Conservation (phyloP, 1,140 invertebrate species). For the Drosophila seguyi region DNA sequence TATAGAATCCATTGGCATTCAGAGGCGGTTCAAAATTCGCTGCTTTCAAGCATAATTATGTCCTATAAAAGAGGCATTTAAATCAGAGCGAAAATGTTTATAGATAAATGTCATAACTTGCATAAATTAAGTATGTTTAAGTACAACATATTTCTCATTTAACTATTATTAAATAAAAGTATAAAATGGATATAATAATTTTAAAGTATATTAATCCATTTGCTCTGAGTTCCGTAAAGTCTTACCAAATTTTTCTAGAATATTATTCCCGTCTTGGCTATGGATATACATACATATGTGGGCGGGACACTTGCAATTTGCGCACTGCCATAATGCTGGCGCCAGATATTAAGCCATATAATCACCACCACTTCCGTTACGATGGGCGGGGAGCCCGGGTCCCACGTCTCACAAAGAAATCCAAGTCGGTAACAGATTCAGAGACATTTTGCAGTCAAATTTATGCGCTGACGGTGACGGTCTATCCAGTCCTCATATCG, state of each 20-base stretch:
- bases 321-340: conserved; percentile 30
- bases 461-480: conserved; percentile 61
- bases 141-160: not conserved
- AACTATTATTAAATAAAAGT: not conserved
- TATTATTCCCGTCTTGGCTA: not conserved
- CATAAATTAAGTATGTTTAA: not conserved
- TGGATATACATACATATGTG: not conserved
- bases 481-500: conserved; percentile 11
- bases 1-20: conserved; percentile 19
- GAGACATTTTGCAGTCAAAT: conserved; percentile 65
- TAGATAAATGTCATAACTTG: not conserved
- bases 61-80: not conserved
- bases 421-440: conserved; percentile 18
- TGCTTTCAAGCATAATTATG: not conserved
- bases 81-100: not conserved
- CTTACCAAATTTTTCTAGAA: conserved; percentile 23
- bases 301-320: conserved; percentile 36
- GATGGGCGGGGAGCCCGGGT: conserved; percentile 26
- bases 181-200: not conserved
- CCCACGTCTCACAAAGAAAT: conserved; percentile 62
- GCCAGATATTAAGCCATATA: conserved; percentile 33
- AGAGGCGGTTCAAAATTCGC: not conserved
- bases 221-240: no score
- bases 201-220: no score
- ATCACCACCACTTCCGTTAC: conserved; percentile 61